Conservation (phyloP, 2,113 vertebrate genomes). For the Epinephelus fuscoguttatus region DNA sequence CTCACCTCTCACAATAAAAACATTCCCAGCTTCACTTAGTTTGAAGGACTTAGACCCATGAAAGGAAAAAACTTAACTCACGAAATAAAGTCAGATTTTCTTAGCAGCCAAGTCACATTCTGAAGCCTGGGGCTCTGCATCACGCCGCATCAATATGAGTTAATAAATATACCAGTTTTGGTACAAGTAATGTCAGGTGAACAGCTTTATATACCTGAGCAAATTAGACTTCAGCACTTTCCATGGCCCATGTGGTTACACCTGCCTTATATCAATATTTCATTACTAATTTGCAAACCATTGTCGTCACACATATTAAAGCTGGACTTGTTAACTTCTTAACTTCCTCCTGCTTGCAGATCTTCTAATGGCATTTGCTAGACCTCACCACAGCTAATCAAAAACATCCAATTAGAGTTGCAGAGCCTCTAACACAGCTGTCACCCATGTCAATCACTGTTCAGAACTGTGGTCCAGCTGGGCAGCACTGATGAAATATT, state of each 20-base stretch:
- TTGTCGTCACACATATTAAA: too few relatives aligned
- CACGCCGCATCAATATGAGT: not conserved
- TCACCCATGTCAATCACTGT: too few relatives aligned
- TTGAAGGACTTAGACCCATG: slow-evolving; percentile 15
- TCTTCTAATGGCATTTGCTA: too few relatives aligned
- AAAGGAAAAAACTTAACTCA: not conserved
- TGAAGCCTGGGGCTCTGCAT: not conserved
- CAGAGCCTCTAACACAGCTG: too few relatives aligned
- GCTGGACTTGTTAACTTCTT: too few relatives aligned
- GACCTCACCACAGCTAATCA: too few relatives aligned
- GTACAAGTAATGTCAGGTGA: not conserved
- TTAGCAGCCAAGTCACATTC: not conserved
- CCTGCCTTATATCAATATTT: not conserved
- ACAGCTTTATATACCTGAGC: not conserved
- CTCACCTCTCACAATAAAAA: slow-evolving; percentile 2
- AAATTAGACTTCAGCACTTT: not conserved
- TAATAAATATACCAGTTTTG: not conserved
- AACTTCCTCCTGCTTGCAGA: too few relatives aligned
- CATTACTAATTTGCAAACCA: not conserved
- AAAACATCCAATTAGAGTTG: too few relatives aligned
- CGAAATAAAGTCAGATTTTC: not conserved
- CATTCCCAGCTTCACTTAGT: not conserved
- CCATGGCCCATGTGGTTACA: not conserved
- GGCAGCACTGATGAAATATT: too few relatives aligned
- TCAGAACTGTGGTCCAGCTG: too few relatives aligned